These are phyloP conservation scores for Monoplex corrugatus DNA, from an alignment of 2,888 invertebrate genomes.

Conservation along the genomic window DNA sequence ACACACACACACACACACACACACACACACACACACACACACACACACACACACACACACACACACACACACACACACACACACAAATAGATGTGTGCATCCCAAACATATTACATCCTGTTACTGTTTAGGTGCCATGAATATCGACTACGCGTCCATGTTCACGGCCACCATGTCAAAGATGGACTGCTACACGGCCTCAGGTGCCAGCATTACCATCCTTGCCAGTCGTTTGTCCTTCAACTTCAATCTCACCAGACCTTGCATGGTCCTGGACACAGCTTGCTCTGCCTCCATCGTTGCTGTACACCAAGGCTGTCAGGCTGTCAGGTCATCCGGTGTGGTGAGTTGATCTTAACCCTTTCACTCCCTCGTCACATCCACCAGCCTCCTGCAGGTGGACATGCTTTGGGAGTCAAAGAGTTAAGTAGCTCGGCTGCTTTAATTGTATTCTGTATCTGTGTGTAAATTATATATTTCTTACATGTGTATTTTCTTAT, in stretches of 20 bases:
- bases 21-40: neutral
- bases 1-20: neutral
- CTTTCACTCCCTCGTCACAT: no score
- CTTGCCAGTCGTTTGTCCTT: constrained; percentile 59
- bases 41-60: neutral
- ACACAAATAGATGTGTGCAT: no score
- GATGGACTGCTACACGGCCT: constrained; percentile 53
- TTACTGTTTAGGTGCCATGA: constrained; percentile 61
- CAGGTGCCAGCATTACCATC: constrained; percentile 54
- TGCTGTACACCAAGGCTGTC: constrained; percentile 67
- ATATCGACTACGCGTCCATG: constrained; percentile 55
- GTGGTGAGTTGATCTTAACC: constrained; percentile 58
- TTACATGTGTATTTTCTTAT: no score
- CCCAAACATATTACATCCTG: no score
- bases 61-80: neutral
- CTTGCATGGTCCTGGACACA: constrained; percentile 61
- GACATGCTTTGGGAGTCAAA: no score
- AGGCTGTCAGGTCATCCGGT: constrained; percentile 58
- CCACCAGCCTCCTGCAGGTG: no score
- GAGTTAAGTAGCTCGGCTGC: no score
- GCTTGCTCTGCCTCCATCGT: constrained; percentile 64
- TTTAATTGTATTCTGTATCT: no score
- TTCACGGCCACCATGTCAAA: neutral
- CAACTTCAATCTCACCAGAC: constrained; percentile 60
- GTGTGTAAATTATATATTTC: no score